Conservation (phyloP, 1,140 invertebrate species). For the Leptoteleia sp. region DNA sequence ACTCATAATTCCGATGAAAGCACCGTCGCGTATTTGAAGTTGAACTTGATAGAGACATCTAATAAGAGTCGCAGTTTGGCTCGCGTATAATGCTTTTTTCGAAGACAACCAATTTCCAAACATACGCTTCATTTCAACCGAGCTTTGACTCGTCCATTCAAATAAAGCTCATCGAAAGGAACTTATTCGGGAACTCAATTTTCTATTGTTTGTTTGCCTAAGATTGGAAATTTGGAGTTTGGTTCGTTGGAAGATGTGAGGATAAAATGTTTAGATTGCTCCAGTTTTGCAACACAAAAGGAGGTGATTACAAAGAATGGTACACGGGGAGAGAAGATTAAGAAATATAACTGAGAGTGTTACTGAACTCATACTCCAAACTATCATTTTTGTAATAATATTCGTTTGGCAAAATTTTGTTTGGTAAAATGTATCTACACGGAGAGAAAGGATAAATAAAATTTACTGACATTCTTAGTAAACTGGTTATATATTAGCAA, state of each 20-base stretch:
- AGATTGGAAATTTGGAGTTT: background rate
- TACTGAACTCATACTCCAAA: no score
- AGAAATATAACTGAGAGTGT: no score
- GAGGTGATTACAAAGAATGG: no score
- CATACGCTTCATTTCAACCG: constrained; percentile 4
- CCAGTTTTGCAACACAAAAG: no score
- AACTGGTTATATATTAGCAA: no score
- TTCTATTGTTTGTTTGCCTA: background rate
- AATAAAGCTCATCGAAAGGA: constrained; percentile 18
- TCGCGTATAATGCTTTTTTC: constrained; percentile 8
- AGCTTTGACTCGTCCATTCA: background rate
- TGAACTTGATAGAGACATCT: constrained; percentile 5
- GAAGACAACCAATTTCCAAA: background rate
- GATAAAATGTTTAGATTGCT: no score
- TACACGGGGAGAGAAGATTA: no score
- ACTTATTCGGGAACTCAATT: background rate
- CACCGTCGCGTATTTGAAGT: constrained; percentile 1
- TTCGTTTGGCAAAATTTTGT: no score
- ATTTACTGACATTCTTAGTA: no score
- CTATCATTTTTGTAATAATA: no score
- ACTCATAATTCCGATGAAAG: constrained; percentile 30
- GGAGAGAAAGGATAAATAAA: no score
- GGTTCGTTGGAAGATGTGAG: background rate
- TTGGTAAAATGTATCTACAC: no score
- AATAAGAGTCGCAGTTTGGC: constrained; percentile 7